A percentile compares a stretch with the other conserved stretches of the same genome.
Conservation (phyloP, 2,113 vertebrate genomes). For the Hipposideros armiger region DNA sequence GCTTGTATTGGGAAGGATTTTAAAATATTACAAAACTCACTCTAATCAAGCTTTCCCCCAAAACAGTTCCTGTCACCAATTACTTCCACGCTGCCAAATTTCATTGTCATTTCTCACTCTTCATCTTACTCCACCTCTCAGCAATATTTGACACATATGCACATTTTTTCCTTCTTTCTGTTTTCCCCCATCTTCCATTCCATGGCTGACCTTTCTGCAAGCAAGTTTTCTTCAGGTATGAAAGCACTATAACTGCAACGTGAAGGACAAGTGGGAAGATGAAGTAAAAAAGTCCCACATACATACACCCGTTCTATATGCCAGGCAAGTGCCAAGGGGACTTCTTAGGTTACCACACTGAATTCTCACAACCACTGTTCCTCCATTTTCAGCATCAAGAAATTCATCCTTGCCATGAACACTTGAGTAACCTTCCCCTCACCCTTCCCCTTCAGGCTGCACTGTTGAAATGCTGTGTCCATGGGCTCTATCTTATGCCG, state of each 20-base stretch:
- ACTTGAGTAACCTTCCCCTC: background rate
- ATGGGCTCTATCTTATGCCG: background rate
- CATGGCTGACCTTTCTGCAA: background rate
- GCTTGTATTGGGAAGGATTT: background rate
- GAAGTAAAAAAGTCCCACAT: background rate
- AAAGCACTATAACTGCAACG: background rate
- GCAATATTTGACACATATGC: background rate
- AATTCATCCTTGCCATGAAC: background rate
- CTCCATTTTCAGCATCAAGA: background rate
- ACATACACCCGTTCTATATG: too few species aligned
- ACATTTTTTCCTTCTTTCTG: background rate
- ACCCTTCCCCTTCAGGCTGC: background rate
- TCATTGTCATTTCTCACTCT: background rate
- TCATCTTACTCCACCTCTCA: background rate
- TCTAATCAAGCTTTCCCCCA: background rate
- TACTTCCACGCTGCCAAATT: background rate
- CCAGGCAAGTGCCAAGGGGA: background rate
- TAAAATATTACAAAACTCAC: background rate
- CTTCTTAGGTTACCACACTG: background rate
- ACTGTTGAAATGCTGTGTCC: too few species aligned
- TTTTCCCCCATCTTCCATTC: background rate
- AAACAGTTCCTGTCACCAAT: background rate
- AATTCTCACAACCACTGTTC: background rate
- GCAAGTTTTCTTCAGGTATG: background rate
- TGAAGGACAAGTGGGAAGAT: background rate